Evolutionary conservation across 2,797 vertebrate species (phyloP).

Genomic region (Hyperoplus lanceolatus): DNA sequence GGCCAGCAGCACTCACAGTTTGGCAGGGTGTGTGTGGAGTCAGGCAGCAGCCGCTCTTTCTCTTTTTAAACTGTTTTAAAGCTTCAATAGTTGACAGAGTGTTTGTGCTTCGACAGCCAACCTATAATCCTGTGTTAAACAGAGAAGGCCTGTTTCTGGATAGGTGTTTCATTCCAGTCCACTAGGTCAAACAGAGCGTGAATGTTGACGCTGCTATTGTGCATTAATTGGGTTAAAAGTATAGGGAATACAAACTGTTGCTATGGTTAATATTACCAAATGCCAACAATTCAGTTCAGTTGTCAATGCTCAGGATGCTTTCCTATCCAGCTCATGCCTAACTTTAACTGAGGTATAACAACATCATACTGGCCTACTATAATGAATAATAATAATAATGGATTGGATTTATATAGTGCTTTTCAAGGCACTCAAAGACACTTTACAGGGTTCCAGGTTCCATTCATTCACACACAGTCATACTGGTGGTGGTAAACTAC

Average conservation of each 20-base stretch:
- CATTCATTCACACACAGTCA: too few species aligned
- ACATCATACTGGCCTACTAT: not conserved
- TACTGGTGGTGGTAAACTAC: too few species aligned
- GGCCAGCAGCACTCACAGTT: slow-evolving; percentile 33
- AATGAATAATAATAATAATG: too few species aligned
- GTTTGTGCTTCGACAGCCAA: slow-evolving; percentile 40
- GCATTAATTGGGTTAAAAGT: slow-evolving; percentile 10
- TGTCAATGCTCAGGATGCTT: slow-evolving; percentile 5
- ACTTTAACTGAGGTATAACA: not conserved
- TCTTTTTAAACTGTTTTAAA: slow-evolving; percentile 29
- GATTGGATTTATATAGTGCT: too few species aligned
- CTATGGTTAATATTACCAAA: slow-evolving; percentile 37
- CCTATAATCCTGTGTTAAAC: slow-evolving; percentile 20
- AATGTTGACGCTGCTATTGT: slow-evolving; percentile 16
- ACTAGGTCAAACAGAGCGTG: slow-evolving; percentile 18
- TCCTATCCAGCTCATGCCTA: not conserved
- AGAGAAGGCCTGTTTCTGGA: slow-evolving; percentile 28
- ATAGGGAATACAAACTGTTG: slow-evolving; percentile 11
- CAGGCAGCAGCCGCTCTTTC: slow-evolving; percentile 2
- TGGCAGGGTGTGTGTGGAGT: slow-evolving; percentile 41
- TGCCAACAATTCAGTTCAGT: not conserved
- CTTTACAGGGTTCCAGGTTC: too few species aligned
- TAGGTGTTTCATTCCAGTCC: slow-evolving; percentile 26
- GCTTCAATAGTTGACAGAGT: slow-evolving; percentile 40
- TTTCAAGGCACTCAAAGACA: too few species aligned